Evolutionary conservation across 2,797 vertebrate genomes (phyloP).

Genomic region (Onychomys leucogaster): DNA sequence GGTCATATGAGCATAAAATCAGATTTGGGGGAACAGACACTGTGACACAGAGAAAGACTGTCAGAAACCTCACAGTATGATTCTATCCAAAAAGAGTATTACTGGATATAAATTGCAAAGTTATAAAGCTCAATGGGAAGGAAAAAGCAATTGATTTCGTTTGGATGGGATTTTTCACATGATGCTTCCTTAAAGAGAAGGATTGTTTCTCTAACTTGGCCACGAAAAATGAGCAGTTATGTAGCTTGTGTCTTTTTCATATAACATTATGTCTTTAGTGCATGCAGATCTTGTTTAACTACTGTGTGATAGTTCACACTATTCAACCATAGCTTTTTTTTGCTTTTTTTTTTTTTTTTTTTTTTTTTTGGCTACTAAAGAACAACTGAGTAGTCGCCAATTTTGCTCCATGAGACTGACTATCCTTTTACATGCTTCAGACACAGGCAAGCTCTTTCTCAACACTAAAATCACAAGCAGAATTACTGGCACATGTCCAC

Average conservation of each 20-base stretch:
- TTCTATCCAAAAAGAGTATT: background rate
- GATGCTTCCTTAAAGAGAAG: conserved; percentile 61
- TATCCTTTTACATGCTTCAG: background rate
- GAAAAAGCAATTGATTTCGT: conserved; percentile 56
- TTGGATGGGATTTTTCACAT: conserved; percentile 55
- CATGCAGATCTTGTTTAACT: conserved; percentile 3
- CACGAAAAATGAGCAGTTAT: conserved; percentile 50
- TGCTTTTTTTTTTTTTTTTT: background rate
- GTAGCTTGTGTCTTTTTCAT: background rate
- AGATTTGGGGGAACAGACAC: conserved; percentile 51
- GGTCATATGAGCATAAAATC: conserved; percentile 73
- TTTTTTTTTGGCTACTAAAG: background rate
- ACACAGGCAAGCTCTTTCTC: background rate
- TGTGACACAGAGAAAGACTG: conserved; percentile 37
- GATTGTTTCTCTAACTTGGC: conserved; percentile 53
- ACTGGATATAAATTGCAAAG: background rate
- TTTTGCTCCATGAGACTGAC: background rate
- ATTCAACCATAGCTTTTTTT: background rate
- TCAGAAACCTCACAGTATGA: background rate
- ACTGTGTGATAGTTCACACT: background rate
- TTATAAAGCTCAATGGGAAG: conserved; percentile 16
- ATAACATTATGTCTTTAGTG: background rate
- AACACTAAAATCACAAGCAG: background rate
- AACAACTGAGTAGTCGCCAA: background rate
- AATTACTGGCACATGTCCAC: background rate